A percentile compares a stretch with the other conserved stretches of the same genome.
Conservation (phyloP, 2,888 invertebrate species). For the Cryptocephalus moraei region DNA sequence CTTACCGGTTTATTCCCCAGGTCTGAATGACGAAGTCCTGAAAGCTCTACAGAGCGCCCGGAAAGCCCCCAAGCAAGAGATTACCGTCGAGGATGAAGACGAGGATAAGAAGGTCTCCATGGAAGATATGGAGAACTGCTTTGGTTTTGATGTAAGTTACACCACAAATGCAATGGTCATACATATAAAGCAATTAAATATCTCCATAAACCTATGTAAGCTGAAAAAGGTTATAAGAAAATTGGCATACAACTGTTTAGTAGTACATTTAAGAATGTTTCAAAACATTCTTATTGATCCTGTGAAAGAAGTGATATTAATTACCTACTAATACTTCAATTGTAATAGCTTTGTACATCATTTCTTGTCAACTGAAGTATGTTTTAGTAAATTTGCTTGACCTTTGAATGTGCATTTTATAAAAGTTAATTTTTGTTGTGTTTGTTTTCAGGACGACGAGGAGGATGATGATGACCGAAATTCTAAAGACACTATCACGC, state of each 20-base stretch:
- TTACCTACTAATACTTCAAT: no score
- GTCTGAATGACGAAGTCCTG: slow-evolving; percentile 38
- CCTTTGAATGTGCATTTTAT: not conserved
- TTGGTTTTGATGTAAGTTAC: slow-evolving; percentile 67
- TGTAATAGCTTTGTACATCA: no score
- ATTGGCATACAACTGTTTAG: not conserved
- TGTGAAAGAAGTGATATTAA: no score
- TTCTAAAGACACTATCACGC: slow-evolving; percentile 32
- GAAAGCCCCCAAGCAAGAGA: slow-evolving; percentile 28
- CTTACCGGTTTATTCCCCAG: slow-evolving; percentile 21
- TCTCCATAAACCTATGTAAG: not conserved
- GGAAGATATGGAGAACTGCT: slow-evolving; percentile 66
- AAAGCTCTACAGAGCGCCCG: slow-evolving; percentile 35
- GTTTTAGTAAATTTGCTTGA: not conserved
- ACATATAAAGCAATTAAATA: not conserved
- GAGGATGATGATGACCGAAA: slow-evolving; percentile 33
- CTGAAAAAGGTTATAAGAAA: no score
- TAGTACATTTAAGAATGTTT: not conserved
- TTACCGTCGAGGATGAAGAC: slow-evolving; percentile 22
- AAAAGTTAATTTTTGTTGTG: not conserved
- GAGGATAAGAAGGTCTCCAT: slow-evolving; percentile 34
- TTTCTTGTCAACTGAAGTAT: not conserved
- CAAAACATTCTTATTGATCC: no score
- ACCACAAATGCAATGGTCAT: not conserved
- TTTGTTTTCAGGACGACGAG: slow-evolving; percentile 30